phyloP scores from a whole-genome alignment of 2,113 vertebrate genomes.

The Charadrius vociferus region DNA sequence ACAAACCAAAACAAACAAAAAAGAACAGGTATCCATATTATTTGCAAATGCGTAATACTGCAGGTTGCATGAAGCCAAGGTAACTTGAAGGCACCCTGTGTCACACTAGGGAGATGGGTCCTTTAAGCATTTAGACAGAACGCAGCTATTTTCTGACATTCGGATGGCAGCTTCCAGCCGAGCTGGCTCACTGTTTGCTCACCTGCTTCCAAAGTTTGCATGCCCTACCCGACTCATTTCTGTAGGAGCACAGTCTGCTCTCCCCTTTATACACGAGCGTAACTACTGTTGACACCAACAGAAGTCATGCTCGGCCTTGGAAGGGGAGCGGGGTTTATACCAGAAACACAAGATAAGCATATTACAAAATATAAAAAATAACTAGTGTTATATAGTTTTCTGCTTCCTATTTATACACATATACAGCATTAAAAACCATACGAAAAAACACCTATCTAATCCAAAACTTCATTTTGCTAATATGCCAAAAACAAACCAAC shows the following conservation, averaged over 20 bases:
- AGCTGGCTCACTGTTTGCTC: not conserved
- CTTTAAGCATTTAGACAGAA: not conserved
- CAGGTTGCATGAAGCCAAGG: constrained; percentile 48
- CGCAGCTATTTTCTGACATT: not conserved
- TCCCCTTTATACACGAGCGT: not conserved
- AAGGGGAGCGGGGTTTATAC: not conserved
- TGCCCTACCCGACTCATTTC: not conserved
- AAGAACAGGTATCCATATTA: not conserved
- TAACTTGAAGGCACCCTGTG: constrained; percentile 72
- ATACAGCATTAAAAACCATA: constrained; percentile 70
- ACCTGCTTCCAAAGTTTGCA: constrained; percentile 11
- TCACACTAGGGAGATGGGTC: constrained; percentile 30
- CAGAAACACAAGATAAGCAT: constrained; percentile 66
- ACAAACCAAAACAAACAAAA: not conserved
- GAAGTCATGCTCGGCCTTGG: constrained; percentile 11
- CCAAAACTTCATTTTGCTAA: constrained; percentile 41
- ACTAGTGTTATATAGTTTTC: constrained; percentile 69
- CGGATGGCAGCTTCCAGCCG: not conserved
- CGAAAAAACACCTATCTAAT: constrained; percentile 61
- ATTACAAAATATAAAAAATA: constrained; percentile 79
- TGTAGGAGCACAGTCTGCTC: not conserved
- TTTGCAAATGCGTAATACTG: constrained; percentile 63
- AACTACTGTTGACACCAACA: not conserved
- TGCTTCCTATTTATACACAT: constrained; percentile 72
- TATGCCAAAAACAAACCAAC: constrained; percentile 29